Evolutionary conservation across 2,113 vertebrate species (phyloP), one percentile per base, ranked within the genome.

Genomic region (Lampris incognitus): DNA sequence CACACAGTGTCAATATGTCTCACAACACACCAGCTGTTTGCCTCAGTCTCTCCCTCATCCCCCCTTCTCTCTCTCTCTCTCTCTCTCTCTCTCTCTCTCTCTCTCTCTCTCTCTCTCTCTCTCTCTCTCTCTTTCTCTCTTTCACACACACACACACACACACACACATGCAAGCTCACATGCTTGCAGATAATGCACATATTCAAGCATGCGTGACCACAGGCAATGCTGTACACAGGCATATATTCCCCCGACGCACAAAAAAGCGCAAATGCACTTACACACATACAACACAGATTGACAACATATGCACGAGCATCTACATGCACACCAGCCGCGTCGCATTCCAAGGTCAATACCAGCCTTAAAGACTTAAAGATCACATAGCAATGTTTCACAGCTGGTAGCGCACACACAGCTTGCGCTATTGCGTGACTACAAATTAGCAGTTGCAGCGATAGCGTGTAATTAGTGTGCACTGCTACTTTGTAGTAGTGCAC

Each of bases 1-100:
- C 71, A 63, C 62, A 60, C 39, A 3, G 76, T 66, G 78, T 77
- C 86, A 70, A 90, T 87, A 78, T 79, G 69, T 79, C 66, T 79
- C 69, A 52, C 69, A 77, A 60, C 58, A 63, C 50, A 82, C 76
- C 88, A 84, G 83, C 83, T 87, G 86, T 81, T 83, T 79, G 9
- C 44, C 44, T 5, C 44, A 8, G 1, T 9, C n/a, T 68, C 59
- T 37, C 44, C 50, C 37, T 69, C 1, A 6, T 24, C 24, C 69
- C 24, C 24, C 24, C 24, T 24, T 24, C 24, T 24, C 24, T 24
- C 24, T 24, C 24, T 24, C 24, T 24, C 24, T 24, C 24, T 24
- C 24, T 24, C 24, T 24, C 24, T 24, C 24, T 24, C 24, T 24
- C 24, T 24, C 24, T 24, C 24, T 24, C 24, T 24, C 24, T 24